Conservation (phyloP, 2,888 invertebrate species). For the Drosophila meridiana region DNA sequence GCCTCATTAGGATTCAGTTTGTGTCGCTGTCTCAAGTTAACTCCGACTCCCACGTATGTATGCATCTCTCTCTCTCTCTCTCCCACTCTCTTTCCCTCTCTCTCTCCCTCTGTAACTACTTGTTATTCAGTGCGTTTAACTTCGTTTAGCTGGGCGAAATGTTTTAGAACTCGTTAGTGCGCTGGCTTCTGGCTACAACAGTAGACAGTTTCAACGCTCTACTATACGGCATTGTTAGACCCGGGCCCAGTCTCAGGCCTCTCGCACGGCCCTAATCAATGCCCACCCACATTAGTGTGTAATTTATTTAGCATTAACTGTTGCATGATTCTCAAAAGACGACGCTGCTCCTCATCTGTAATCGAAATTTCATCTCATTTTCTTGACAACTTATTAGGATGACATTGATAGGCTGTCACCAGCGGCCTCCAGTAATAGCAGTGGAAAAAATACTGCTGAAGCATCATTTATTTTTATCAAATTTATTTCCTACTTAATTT, state of each 20-base stretch:
- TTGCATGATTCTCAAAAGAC: slow-evolving; percentile 46
- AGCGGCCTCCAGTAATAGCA: neutral
- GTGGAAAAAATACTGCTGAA: neutral
- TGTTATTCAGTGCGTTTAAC: slow-evolving; percentile 77
- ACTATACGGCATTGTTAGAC: slow-evolving; percentile 50
- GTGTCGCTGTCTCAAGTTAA: slow-evolving; percentile 67
- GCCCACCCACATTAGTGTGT: slow-evolving; percentile 58
- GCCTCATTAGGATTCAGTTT: slow-evolving; percentile 70
- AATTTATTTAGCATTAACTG: slow-evolving; percentile 73
- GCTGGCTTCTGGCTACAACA: slow-evolving; percentile 37
- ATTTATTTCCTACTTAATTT: neutral
- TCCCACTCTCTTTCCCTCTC: too few species aligned
- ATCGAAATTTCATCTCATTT: slow-evolving; percentile 14
- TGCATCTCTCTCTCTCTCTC: too few species aligned
- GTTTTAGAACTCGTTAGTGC: slow-evolving; percentile 75
- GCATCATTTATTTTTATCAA: slow-evolving; percentile 9
- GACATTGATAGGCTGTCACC: slow-evolving; percentile 6
- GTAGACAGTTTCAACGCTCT: slow-evolving; percentile 1
- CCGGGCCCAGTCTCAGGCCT: slow-evolving; percentile 14
- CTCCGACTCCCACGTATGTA: slow-evolving; percentile 35
- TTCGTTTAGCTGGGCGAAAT: slow-evolving; percentile 77
- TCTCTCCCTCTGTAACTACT: slow-evolving; percentile 55
- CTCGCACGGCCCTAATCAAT: slow-evolving; percentile 56
- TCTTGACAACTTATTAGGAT: slow-evolving; percentile 2
- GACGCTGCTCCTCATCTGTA: slow-evolving; percentile 3